These are phyloP conservation scores for Notoglanidium macrostoma DNA, from an alignment of 2,797 vertebrate genomes.

Conservation along the genomic window DNA sequence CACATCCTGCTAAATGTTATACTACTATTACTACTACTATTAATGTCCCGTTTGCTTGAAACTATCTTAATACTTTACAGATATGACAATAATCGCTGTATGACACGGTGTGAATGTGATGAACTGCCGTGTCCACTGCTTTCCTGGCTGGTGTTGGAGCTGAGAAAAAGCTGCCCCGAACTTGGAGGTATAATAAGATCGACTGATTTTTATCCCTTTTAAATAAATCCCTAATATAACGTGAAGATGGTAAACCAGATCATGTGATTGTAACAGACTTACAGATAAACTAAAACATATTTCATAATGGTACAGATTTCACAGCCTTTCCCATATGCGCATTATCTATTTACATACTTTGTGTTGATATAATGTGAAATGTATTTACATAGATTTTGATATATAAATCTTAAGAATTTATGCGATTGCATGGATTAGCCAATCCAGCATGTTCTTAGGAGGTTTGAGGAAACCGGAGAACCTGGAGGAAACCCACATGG, in stretches of 20 bases:
- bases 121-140: conserved; percentile 77
- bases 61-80: conserved; percentile 53
- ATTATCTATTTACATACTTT: not conserved
- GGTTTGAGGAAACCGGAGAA: not conserved
- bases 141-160: conserved; percentile 69
- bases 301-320: not conserved
- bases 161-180: conserved; percentile 61
- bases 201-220: no score
- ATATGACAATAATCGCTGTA: conserved; percentile 65
- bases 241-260: not conserved
- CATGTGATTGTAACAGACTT: not conserved
- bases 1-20: not conserved
- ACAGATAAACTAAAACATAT: not conserved
- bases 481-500: not conserved
- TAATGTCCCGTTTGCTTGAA: not conserved
- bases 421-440: not conserved
- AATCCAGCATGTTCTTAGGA: not conserved
- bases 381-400: not conserved
- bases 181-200: conserved; percentile 58
- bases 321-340: not conserved
- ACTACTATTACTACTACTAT: not conserved
- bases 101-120: conserved; percentile 69
- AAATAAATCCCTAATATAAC: not conserved
- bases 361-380: not conserved
- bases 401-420: not conserved